These are phyloP conservation scores for Nesidiocoris tenuis DNA, from an alignment of 2,888 invertebrate species.

Conservation along the genomic window DNA sequence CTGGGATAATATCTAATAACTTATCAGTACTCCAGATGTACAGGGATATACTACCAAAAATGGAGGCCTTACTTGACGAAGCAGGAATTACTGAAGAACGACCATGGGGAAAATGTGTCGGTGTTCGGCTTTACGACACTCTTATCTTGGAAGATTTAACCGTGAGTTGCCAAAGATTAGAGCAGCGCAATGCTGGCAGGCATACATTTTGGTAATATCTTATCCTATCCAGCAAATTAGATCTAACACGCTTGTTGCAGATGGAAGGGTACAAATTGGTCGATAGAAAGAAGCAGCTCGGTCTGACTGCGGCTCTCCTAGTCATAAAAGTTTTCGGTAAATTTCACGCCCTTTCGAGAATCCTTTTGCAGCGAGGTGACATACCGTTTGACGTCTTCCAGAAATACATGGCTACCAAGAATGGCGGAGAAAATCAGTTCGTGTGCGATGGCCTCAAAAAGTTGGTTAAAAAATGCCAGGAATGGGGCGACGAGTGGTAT, in stretches of 20 bases:
- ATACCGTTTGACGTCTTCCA: constrained; percentile 10
- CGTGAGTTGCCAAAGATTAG: too few species aligned
- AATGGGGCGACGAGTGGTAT: constrained; percentile 15
- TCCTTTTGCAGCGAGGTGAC: constrained; percentile 14
- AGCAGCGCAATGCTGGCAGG: too few species aligned
- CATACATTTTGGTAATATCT: too few species aligned
- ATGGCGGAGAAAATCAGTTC: constrained; percentile 51
- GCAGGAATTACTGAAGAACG: not conserved
- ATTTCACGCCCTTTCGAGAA: constrained; percentile 23
- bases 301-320: not conserved
- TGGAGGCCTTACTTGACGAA: constrained; percentile 2
- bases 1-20: too few species aligned
- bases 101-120: not conserved
- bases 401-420: not conserved
- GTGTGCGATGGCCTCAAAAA: not conserved
- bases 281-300: constrained; percentile 14
- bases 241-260: too few species aligned
- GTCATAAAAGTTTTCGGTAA: constrained; percentile 1
- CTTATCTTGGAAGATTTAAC: not conserved
- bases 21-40: not conserved
- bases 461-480: not conserved
- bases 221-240: too few species aligned
- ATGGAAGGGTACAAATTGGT: constrained; percentile 12
- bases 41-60: constrained; percentile 3
- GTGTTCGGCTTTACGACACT: not conserved